A percentile compares a stretch with the other conserved stretches of the same genome.
Conservation (phyloP, 2,888 invertebrate species). For the Lamellibrachia satsuma region DNA sequence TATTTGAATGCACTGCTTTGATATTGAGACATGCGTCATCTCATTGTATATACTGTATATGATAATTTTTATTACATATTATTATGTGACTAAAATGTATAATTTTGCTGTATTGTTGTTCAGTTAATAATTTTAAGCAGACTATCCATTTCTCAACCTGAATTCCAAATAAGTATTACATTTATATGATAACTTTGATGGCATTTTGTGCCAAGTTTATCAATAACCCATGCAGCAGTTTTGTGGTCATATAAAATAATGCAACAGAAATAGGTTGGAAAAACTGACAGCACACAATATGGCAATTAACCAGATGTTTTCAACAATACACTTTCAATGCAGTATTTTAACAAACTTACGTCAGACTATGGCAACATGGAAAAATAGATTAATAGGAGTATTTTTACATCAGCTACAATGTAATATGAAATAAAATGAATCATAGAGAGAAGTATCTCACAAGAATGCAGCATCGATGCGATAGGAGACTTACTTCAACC, state of each 20-base stretch:
- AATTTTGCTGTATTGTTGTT: background rate
- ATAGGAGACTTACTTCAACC: constrained; percentile 23
- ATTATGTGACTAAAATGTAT: background rate
- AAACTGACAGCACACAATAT: too few species aligned
- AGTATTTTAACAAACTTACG: too few species aligned
- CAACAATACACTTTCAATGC: too few species aligned
- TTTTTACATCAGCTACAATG: too few species aligned
- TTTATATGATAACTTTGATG: background rate
- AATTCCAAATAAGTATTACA: background rate
- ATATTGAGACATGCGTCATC: background rate
- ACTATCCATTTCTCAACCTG: background rate
- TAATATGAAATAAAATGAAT: too few species aligned
- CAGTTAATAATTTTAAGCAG: background rate
- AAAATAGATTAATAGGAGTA: too few species aligned
- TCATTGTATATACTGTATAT: background rate
- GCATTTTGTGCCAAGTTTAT: background rate
- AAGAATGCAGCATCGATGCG: background rate
- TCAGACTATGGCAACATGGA: too few species aligned
- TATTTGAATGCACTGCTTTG: background rate
- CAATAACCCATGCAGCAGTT: too few species aligned
- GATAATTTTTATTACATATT: background rate
- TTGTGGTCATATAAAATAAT: background rate
- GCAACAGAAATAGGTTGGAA: too few species aligned
- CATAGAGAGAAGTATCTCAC: too few species aligned
- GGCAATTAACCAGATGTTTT: too few species aligned